Base-by-base conservation (phyloP, 1,140 invertebrate species). In the Ceratosolen fusciceps region DNA sequence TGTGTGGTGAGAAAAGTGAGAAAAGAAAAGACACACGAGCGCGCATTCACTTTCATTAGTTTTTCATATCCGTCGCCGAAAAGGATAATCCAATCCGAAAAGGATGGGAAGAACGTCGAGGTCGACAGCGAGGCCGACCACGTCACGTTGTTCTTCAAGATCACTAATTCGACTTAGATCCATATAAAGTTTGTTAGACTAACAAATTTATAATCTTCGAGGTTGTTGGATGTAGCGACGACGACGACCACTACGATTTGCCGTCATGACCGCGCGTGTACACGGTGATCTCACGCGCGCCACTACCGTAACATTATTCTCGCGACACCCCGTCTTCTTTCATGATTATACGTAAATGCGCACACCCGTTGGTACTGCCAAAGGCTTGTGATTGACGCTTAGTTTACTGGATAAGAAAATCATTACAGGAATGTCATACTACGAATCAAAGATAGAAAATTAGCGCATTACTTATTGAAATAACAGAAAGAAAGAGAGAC, bases 271-370 rank as follows among this genome's bases (percentile, higher is more conserved):
- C 67, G 68, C 76, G 54, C 67, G 67, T 71, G 76, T 19, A 77
- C 76, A 77, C 76, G 76, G 76, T 71, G 76, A 77, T 77, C 76
- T 77, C 76, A 77, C 76, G 76, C 76, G 76, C 67, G 76, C 76
- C 76, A 77, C 76, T 77, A 54, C 76, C 67, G 67, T 77, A 70
- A 77, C 67, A 70, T 70, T 52, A 56, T 24, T 21, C 16, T 52
- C 58, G 16, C 26, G 16, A 58, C 58, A 26, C 58, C 58, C 58
- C 39, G 56, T 7, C 10, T 26, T 21, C 47, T 10, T 10, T 8
- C 52, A 29, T 49, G 31, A 52, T 24, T 21, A 2, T 58, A 14
- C 39, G 39, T 24, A 24, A n/a, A 43, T 43, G 39, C 39, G 39
- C 39, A n/a, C n/a, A n/a, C n/a, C n/a, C n/a, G n/a, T n/a, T n/a